phyloP scores from a whole-genome alignment of 1,140 invertebrate species.

The Brachionus rubens region DNA sequence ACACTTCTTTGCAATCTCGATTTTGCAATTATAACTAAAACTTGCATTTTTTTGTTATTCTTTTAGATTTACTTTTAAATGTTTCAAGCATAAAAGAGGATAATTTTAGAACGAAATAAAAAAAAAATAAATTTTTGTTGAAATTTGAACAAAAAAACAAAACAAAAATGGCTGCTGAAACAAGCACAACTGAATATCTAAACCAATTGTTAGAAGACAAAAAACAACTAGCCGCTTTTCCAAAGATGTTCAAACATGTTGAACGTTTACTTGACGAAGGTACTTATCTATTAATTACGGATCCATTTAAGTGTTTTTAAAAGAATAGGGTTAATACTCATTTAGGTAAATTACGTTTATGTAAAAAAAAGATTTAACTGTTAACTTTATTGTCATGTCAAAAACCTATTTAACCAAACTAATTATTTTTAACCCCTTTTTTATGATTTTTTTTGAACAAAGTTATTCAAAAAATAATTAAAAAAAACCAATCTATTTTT shows the following conservation, averaged over 20 bases:
- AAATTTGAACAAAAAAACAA: slow-evolving; percentile 48
- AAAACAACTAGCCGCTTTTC: slow-evolving; percentile 97
- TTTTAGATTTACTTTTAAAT: too few relatives aligned
- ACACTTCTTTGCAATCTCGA: too few relatives aligned
- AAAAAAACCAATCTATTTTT: not conserved
- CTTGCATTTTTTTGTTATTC: too few relatives aligned
- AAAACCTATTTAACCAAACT: not conserved
- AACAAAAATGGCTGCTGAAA: slow-evolving; percentile 11
- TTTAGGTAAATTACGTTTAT: slow-evolving; percentile 32
- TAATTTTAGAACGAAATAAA: too few relatives aligned
- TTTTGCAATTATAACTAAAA: too few relatives aligned
- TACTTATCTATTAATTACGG: slow-evolving; percentile 60
- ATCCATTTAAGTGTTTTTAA: not conserved
- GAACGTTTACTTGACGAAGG: slow-evolving; percentile 98
- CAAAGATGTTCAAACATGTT: slow-evolving; percentile 97
- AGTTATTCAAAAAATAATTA: too few relatives aligned
- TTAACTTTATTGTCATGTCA: not conserved
- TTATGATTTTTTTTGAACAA: too few relatives aligned
- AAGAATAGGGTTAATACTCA: slow-evolving; percentile 20
- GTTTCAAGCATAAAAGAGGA: too few relatives aligned
- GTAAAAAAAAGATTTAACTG: too few relatives aligned
- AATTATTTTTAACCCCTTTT: slow-evolving; percentile 22
- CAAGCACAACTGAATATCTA: slow-evolving; percentile 76
- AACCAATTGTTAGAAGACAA: slow-evolving; percentile 99
- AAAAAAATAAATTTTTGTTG: not conserved